Conservation (phyloP, 2,113 vertebrate species). For the Bungarus multicinctus region DNA sequence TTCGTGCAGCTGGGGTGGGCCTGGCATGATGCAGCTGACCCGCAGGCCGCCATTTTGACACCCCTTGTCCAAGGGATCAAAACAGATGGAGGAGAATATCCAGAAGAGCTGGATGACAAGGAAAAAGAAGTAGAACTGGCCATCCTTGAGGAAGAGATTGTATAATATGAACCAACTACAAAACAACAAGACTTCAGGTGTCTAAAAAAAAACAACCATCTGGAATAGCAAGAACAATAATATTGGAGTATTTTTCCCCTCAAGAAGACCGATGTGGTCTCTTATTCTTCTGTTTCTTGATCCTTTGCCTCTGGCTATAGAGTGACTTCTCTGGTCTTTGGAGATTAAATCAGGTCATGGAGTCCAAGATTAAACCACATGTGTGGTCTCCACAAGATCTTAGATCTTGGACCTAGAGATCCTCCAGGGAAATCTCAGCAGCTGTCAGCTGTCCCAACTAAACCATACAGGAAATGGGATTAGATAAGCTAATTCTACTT, state of each 20-base stretch:
- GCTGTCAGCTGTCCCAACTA: not conserved
- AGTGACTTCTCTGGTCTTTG: not conserved
- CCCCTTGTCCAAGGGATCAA: too few species aligned
- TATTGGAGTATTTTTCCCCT: not conserved
- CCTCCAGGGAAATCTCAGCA: not conserved
- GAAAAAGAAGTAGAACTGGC: too few species aligned
- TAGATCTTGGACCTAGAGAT: not conserved
- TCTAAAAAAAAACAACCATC: too few species aligned
- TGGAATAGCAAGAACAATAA: not conserved
- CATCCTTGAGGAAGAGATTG: too few species aligned
- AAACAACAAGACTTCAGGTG: not conserved
- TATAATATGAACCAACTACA: too few species aligned
- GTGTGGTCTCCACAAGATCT: not conserved
- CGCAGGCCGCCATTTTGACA: too few species aligned
- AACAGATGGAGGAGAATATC: too few species aligned
- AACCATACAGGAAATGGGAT: not conserved
- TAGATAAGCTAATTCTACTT: not conserved
- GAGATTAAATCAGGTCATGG: not conserved
- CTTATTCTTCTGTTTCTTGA: not conserved
- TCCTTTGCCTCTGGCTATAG: not conserved
- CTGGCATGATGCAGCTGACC: too few species aligned
- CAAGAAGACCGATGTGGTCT: too few species aligned
- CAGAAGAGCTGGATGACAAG: too few species aligned
- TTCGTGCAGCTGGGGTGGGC: too few species aligned
- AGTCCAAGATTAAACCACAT: not conserved